These are phyloP conservation scores for Tinea semifulvella DNA, from an alignment of 2,888 invertebrate species.

Conservation along the genomic window DNA sequence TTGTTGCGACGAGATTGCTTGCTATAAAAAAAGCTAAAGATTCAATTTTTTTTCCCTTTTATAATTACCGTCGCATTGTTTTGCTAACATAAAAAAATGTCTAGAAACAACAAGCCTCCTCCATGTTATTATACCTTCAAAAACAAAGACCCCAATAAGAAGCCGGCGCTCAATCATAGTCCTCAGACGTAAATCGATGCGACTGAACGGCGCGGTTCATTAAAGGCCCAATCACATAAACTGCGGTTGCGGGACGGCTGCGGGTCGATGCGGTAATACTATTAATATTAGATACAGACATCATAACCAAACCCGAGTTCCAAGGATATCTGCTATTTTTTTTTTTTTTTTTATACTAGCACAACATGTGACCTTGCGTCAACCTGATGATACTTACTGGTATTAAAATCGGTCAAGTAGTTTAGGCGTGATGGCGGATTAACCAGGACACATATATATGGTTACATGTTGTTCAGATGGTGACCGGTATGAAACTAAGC, in stretches of 20 bases:
- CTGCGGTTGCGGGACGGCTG: background rate
- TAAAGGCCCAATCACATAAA: background rate
- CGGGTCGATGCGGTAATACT: too few relatives aligned
- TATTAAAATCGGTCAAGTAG: too few relatives aligned
- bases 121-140: background rate
- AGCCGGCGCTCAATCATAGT: slow-evolving; percentile 3
- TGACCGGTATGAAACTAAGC: too few relatives aligned
- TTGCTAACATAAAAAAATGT: background rate
- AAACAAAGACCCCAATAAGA: slow-evolving; percentile 8
- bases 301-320: too few relatives aligned
- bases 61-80: background rate
- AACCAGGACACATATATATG: too few relatives aligned
- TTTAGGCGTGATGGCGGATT: too few relatives aligned
- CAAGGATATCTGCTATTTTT: too few relatives aligned
- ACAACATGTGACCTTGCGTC: too few relatives aligned
- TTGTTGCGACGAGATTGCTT: background rate
- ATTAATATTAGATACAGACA: too few relatives aligned
- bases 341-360: too few relatives aligned
- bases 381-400: too few relatives aligned
- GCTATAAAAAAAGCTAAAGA: background rate
- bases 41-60: background rate
- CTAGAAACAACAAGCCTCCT: background rate
- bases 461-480: too few relatives aligned
- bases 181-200: background rate
- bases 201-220: background rate